A percentile compares a stretch with the other conserved stretches of the same genome.
These are phyloP conservation scores for Hyles vespertilio DNA, from an alignment of 1,140 invertebrate species.

Conservation along the genomic window DNA sequence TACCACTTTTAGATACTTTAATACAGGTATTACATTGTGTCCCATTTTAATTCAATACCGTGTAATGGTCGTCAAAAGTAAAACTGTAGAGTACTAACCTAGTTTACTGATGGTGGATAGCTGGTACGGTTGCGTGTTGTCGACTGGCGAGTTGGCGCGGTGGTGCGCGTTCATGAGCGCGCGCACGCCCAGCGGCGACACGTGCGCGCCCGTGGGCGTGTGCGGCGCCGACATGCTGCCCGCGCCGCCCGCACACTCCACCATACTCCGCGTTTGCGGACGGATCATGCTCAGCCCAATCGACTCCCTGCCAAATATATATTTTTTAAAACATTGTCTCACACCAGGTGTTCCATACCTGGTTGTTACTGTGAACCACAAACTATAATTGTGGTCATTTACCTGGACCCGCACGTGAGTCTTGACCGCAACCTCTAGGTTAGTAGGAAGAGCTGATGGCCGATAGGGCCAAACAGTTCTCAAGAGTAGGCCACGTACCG, in stretches of 20 bases:
- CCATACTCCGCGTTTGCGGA: constrained; percentile 49
- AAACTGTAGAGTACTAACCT: not conserved
- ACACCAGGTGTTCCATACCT: not conserved
- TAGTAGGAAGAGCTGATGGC: no score
- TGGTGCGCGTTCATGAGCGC: not conserved
- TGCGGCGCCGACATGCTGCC: constrained; percentile 33
- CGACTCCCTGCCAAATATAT: not conserved
- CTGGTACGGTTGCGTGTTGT: not conserved
- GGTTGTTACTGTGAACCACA: no score
- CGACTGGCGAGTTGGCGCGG: not conserved
- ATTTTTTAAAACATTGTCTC: not conserved
- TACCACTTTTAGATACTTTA: no score
- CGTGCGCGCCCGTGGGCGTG: constrained; percentile 19
- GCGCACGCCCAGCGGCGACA: constrained; percentile 7
- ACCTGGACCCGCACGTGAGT: no score
- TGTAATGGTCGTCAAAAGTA: no score
- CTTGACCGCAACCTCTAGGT: no score
- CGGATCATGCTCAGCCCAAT: constrained; percentile 22
- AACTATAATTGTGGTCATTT: no score
- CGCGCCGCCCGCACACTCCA: constrained; percentile 33
- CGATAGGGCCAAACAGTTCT: no score
- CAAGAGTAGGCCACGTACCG: no score
- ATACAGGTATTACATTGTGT: no score
- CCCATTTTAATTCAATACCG: no score
- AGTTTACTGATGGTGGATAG: constrained; percentile 3